phyloP scores from a whole-genome alignment of 2,113 vertebrate species.

The Mormyrus lacerda region DNA sequence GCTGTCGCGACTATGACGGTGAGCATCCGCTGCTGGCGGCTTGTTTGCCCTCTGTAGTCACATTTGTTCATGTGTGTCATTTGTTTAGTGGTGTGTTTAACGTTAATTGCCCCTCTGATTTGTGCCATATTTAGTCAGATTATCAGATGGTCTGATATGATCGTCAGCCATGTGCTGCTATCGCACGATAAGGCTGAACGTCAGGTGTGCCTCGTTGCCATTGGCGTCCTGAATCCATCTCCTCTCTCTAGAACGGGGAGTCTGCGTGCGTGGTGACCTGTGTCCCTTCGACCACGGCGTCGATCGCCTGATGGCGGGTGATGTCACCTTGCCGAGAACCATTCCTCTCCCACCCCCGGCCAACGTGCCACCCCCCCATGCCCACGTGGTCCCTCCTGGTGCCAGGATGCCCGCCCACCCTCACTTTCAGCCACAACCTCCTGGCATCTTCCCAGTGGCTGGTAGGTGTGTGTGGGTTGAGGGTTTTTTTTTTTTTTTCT shows the following conservation, averaged over 20 bases:
- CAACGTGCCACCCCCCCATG: slow-evolving; percentile 65
- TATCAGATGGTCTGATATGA: background rate
- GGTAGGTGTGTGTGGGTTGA: slow-evolving; percentile 55
- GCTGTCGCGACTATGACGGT: slow-evolving; percentile 94
- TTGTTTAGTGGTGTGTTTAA: background rate
- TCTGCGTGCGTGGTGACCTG: slow-evolving; percentile 89
- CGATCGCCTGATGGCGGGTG: slow-evolving; percentile 87
- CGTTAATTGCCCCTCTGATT: background rate
- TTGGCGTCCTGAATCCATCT: background rate
- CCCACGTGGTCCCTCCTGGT: slow-evolving; percentile 60
- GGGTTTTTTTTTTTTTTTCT: background rate
- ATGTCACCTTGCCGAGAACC: slow-evolving; percentile 86
- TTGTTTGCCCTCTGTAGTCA: background rate
- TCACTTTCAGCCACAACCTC: slow-evolving; percentile 75
- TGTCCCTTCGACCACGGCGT: slow-evolving; percentile 93
- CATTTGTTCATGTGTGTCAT: background rate
- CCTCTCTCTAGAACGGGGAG: slow-evolving; percentile 77
- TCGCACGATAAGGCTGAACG: background rate
- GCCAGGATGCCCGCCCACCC: slow-evolving; percentile 74
- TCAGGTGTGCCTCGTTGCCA: background rate
- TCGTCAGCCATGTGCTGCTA: background rate
- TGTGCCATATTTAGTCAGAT: background rate
- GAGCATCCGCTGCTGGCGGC: slow-evolving; percentile 27
- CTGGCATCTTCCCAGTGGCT: slow-evolving; percentile 79
- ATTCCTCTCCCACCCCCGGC: slow-evolving; percentile 92